Percentiles rank a stretch among this genome's conserved stretches.
Conservation (phyloP, 2,797 vertebrate genomes). For the Catostomus latipinnis region DNA sequence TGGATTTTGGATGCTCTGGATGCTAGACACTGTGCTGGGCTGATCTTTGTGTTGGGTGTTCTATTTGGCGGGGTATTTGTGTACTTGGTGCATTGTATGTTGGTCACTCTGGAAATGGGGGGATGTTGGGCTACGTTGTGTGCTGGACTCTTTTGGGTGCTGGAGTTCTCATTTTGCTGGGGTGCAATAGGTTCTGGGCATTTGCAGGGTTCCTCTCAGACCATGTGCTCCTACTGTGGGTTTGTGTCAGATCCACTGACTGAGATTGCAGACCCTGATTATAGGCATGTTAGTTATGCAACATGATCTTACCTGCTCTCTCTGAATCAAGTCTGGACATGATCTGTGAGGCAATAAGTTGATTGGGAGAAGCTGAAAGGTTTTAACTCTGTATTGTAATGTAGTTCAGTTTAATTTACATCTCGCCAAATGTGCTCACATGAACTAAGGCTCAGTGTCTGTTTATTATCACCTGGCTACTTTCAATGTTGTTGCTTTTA, state of each 20-base stretch:
- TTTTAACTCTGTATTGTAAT: conserved; percentile 11
- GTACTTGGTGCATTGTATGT: too few relatives aligned
- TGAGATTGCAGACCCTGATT: conserved; percentile 34
- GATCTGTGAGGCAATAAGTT: conserved; percentile 54
- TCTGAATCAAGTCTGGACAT: conserved; percentile 70
- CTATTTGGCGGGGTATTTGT: too few relatives aligned
- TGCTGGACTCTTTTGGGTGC: not conserved
- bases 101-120: too few relatives aligned
- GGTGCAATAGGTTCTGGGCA: too few relatives aligned
- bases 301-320: conserved; percentile 73
- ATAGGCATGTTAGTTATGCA: conserved; percentile 66
- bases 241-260: conserved; percentile 28
- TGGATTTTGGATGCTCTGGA: too few relatives aligned
- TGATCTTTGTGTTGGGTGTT: too few relatives aligned
- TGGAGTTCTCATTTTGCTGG: too few relatives aligned
- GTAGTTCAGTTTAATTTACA: not conserved
- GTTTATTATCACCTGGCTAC: not conserved
- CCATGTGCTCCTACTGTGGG: conserved; percentile 13
- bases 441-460: not conserved
- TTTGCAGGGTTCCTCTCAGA: not conserved
- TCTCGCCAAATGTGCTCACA: not conserved
- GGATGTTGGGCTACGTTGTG: too few relatives aligned
- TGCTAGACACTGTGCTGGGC: too few relatives aligned
- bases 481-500: not conserved
- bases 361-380: conserved; percentile 19